Evolutionary conservation across 92 coral and sea anemone species (phyloP), one percentile per base, ranked within the genome.

Genomic region (Paramuricea clavata): DNA sequence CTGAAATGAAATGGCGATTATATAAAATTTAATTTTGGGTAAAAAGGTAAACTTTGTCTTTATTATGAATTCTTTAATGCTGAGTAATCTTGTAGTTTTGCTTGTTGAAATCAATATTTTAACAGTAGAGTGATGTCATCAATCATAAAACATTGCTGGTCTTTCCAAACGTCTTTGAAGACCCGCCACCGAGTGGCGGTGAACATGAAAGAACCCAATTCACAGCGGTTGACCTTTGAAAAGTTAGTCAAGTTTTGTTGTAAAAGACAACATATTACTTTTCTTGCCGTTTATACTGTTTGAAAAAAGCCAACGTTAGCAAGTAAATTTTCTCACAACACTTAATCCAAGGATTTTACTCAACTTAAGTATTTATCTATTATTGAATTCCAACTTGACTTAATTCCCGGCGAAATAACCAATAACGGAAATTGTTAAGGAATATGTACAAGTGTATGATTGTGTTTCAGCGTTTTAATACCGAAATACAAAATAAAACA

Each of bases 211-310:
- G 68, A 32, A 49, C 26, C 68, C 52, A 25, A 30, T 22, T 28
- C 82, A 76, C 82, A 76, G 82, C 67, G 82, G 82, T 49, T 22
- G 35, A 49, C 23, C 44, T 76, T 76, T 76, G 49, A 76, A 49
- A 76, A 16, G 49, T 28, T 52, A 32, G 68, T 27, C 68, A 50
- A n/a, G 44, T 54, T 76, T 76, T 76, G 82, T 13, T 76, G 60
- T 52, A 76, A 76, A 25, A 49, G 52, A 73, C 8, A 39, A 73
- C 30, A 34, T 70, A 13, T 5, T 34, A 8, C n/a, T 34, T 67
- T 64, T 30, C 43, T 21, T 67, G 36, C 36, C 43, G 6, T 67
- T 19, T 15, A 30, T 34, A 67, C 19, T 67, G 43, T 67, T 30
- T 34, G n/a, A 67, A 67, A 26, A 13, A 30, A 26, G n/a, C 31